Evolutionary conservation across 2,888 invertebrate genomes (phyloP).

Genomic region (Caenorhabditis afra): DNA sequence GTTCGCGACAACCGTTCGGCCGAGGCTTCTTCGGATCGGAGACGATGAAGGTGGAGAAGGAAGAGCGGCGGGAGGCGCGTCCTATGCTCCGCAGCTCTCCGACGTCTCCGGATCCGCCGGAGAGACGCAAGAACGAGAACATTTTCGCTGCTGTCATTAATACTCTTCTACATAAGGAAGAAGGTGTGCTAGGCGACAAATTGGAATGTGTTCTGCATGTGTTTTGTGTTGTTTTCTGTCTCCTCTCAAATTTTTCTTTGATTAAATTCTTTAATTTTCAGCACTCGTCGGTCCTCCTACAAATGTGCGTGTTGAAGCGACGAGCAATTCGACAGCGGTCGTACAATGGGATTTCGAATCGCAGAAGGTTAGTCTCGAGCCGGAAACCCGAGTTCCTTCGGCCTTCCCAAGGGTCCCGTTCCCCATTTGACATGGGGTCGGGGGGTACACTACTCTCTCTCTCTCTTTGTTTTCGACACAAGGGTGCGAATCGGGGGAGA

Average conservation of each 20-base stretch:
- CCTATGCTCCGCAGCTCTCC: slow-evolving; percentile 50
- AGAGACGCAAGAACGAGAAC: slow-evolving; percentile 44
- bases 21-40: slow-evolving; percentile 55
- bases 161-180: slow-evolving; percentile 61
- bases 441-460: slow-evolving; percentile 18
- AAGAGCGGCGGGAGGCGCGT: slow-evolving; percentile 35
- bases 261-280: slow-evolving; percentile 63
- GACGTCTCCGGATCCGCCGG: slow-evolving; percentile 25
- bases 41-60: slow-evolving; percentile 26
- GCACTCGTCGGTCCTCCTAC: slow-evolving; percentile 79
- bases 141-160: slow-evolving; percentile 69
- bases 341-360: slow-evolving; percentile 80
- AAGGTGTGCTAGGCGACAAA: slow-evolving; percentile 29
- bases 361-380: slow-evolving; percentile 57
- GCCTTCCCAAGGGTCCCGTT: slow-evolving; percentile 41
- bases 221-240: not conserved
- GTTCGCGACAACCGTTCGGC: slow-evolving; percentile 46
- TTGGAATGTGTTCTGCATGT: not conserved
- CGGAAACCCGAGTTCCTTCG: not conserved
- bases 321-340: slow-evolving; percentile 77
- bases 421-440: slow-evolving; percentile 25
- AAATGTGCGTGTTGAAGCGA: slow-evolving; percentile 78
- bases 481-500: not conserved
- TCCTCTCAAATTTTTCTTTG: not conserved
- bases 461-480: slow-evolving; percentile 33